Percentiles rank a stretch among this genome's conserved stretches.
These are phyloP conservation scores for Mycalesis mineus DNA, from an alignment of 2,888 invertebrate genomes.

Conservation along the genomic window DNA sequence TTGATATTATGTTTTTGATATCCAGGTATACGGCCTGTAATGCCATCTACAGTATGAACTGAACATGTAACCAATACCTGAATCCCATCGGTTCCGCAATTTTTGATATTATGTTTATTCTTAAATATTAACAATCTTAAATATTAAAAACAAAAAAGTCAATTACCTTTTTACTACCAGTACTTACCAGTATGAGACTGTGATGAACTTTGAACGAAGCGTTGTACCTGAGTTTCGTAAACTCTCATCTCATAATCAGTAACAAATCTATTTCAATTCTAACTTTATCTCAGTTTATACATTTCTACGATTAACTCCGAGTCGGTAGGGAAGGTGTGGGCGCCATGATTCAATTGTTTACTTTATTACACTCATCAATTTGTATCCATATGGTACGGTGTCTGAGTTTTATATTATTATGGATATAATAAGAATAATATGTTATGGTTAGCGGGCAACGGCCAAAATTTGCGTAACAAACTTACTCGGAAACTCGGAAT, in stretches of 20 bases:
- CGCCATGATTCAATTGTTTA: constrained; percentile 59
- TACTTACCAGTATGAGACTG: too few species aligned
- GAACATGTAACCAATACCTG: too few species aligned
- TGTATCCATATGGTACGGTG: constrained; percentile 46
- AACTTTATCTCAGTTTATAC: neutral
- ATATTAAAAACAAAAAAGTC: too few species aligned
- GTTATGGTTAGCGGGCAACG: constrained; percentile 30
- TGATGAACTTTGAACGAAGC: too few species aligned
- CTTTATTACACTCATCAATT: constrained; percentile 50
- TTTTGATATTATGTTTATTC: too few species aligned
- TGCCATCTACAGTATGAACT: too few species aligned
- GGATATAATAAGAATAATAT: constrained; percentile 34
- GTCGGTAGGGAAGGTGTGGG: constrained; percentile 34
- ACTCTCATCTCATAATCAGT: neutral
- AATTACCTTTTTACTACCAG: too few species aligned
- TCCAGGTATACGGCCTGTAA: too few species aligned
- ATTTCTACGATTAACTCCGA: constrained; percentile 15
- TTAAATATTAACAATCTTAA: too few species aligned
- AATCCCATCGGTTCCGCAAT: too few species aligned
- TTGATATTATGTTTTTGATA: too few species aligned
- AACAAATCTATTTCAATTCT: too few species aligned
- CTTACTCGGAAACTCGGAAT: constrained; percentile 8
- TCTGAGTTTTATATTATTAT: constrained; percentile 35
- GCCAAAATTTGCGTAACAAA: constrained; percentile 24
- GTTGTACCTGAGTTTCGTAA: neutral